Conservation (phyloP, 1,140 invertebrate genomes). For the Potamilus streckersoni region DNA sequence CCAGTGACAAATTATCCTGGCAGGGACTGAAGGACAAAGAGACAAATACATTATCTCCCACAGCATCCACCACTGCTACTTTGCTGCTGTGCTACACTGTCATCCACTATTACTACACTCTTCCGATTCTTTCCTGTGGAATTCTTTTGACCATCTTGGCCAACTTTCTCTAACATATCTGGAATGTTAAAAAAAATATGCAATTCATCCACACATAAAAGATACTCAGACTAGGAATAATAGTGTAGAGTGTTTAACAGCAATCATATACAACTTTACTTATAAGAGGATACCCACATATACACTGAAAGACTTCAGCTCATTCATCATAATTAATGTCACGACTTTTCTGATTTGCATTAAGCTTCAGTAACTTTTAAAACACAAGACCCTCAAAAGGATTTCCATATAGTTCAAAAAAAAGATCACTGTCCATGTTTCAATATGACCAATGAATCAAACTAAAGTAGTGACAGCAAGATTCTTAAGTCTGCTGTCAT, state of each 20-base stretch:
- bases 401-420: too few relatives aligned
- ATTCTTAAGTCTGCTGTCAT: too few relatives aligned
- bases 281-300: neutral
- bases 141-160: conserved; percentile 43
- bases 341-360: neutral
- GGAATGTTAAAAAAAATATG: conserved; percentile 11
- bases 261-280: neutral
- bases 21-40: too few relatives aligned
- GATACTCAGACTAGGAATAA: neutral
- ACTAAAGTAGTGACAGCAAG: too few relatives aligned
- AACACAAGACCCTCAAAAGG: too few relatives aligned
- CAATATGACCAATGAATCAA: too few relatives aligned
- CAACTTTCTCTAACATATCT: conserved; percentile 68
- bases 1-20: too few relatives aligned
- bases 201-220: neutral
- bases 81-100: conserved; percentile 54
- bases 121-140: conserved; percentile 52
- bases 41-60: conserved; percentile 1
- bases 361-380: too few relatives aligned
- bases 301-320: neutral
- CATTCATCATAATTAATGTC: neutral
- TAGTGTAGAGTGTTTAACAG: neutral
- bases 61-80: conserved; percentile 59
- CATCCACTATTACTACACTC: conserved; percentile 66
- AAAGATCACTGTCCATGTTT: too few relatives aligned